Conservation (phyloP, 2,888 invertebrate genomes). For the Latrodectus elegans region DNA sequence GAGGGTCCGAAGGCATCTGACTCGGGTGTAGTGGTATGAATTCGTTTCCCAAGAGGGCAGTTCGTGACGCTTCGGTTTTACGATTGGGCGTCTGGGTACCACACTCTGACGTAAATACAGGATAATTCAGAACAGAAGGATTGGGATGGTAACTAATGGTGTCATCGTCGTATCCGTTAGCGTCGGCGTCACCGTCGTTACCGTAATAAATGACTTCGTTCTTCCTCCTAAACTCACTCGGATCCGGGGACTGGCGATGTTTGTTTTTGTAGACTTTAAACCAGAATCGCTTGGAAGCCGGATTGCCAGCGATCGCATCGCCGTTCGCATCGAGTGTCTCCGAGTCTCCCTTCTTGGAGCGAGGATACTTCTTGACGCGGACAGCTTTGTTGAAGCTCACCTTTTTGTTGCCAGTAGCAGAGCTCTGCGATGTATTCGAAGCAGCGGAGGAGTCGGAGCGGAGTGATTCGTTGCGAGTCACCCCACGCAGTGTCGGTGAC, state of each 20-base stretch:
- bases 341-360: conserved; percentile 49
- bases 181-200: conserved; percentile 29
- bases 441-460: conserved; percentile 68
- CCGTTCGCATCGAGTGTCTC: conserved; percentile 4
- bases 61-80: conserved; percentile 38
- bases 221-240: conserved; percentile 42
- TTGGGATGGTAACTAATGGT: conserved; percentile 62
- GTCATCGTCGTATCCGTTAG: conserved; percentile 53
- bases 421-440: conserved; percentile 54
- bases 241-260: conserved; percentile 61
- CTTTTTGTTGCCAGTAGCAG: conserved; percentile 65
- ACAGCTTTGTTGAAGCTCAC: conserved; percentile 70
- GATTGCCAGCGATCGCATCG: conserved; percentile 25
- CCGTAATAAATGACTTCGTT: conserved; percentile 66
- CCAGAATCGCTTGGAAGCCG: conserved; percentile 64
- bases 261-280: conserved; percentile 69
- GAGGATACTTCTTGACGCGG: conserved; percentile 70
- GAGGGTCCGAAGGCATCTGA: conserved; percentile 70
- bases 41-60: conserved; percentile 57
- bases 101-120: conserved; percentile 61
- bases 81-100: conserved; percentile 58
- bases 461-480: conserved; percentile 64
- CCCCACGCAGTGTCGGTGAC: conserved; percentile 56
- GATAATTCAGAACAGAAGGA: conserved; percentile 60
- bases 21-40: conserved; percentile 69